Base-by-base conservation (phyloP, 2,888 invertebrate genomes). In the Harmothoe impar region DNA sequence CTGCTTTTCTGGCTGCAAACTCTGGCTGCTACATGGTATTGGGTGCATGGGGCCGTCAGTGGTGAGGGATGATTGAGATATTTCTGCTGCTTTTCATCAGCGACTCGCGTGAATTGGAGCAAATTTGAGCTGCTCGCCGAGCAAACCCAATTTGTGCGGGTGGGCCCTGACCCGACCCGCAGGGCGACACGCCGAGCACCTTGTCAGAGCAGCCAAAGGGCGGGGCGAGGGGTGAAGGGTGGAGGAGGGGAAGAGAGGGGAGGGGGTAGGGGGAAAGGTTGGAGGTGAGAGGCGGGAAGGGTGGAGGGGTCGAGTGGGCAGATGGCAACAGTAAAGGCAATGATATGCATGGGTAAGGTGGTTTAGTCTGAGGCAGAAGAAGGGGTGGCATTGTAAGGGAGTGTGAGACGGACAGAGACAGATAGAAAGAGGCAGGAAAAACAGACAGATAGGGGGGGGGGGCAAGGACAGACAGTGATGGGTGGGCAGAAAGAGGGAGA, bases 111-210 rank as follows among this genome's bases (percentile, higher is more conserved):
- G 81, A 81, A 81, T 81, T 81, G 81, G 33, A 35, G 81, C 81
- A 81, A 81, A 81, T 81, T 86, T 54, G 54, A 52, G 86, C 52
- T 23, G 86, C 86, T 52, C 86, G 25, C 33, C 29, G 86, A 86
- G 51, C 52, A 86, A 86, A 86, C 56, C 86, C 56, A 86, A 86
- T 86, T 86, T 86, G 72, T 25, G 31, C n/a, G 52, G 54, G 77
- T 29, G 17, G 81, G 81, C 81, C 31, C 17, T 84, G 84, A 84
- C 84, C 84, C 33, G 84, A 25, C 84, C 78, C 12, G 84, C 43
- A n/a, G 84, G 51, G 43, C n/a, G 84, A 84, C 43, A 25, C n/a
- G 62, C 62, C 23, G 62, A 20, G 62, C 62, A n/a, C 23, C 62
- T 62, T 15, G 62, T 62, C 62, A 20, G 20, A 15, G 20, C 43